Evolutionary conservation across 1,140 invertebrate species (phyloP).

Genomic region (Megalopta genalis): DNA sequence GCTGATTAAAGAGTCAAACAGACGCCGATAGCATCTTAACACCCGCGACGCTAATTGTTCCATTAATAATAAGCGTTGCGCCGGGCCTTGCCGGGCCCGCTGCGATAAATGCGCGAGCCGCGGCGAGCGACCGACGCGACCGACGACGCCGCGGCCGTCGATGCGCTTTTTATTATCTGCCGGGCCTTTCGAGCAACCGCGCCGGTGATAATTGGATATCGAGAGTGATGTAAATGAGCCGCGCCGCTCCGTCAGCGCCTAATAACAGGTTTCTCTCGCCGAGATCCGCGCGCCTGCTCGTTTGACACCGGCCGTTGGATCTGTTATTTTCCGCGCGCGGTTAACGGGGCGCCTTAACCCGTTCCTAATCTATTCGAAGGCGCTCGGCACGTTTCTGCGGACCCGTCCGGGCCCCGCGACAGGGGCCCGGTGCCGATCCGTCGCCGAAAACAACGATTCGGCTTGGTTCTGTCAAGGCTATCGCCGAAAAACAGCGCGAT

Average conservation of each 20-base stretch:
- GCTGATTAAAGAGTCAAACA: constrained; percentile 41
- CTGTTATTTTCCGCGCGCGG: neutral
- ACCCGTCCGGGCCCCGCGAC: too few relatives aligned
- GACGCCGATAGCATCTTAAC: constrained; percentile 44
- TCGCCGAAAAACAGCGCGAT: too few relatives aligned
- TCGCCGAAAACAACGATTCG: too few relatives aligned
- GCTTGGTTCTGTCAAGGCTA: too few relatives aligned
- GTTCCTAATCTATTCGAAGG: constrained; percentile 11
- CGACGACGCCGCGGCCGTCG: neutral
- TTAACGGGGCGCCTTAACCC: neutral
- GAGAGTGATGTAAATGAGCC: constrained; percentile 41
- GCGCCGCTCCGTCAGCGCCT: constrained; percentile 10
- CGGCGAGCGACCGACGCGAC: too few relatives aligned
- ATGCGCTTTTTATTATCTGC: neutral
- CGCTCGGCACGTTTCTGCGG: too few relatives aligned
- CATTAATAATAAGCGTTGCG: constrained; percentile 32
- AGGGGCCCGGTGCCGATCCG: too few relatives aligned
- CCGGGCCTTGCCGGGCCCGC: too few relatives aligned
- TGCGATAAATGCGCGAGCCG: too few relatives aligned
- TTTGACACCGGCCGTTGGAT: neutral
- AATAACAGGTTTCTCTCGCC: constrained; percentile 38
- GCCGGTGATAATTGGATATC: constrained; percentile 44
- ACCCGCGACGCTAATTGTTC: constrained; percentile 40
- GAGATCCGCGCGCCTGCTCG: neutral
- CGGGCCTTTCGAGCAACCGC: constrained; percentile 23